Evolutionary conservation across 1,140 invertebrate genomes (phyloP).

Genomic region (Cydia fagiglandana): DNA sequence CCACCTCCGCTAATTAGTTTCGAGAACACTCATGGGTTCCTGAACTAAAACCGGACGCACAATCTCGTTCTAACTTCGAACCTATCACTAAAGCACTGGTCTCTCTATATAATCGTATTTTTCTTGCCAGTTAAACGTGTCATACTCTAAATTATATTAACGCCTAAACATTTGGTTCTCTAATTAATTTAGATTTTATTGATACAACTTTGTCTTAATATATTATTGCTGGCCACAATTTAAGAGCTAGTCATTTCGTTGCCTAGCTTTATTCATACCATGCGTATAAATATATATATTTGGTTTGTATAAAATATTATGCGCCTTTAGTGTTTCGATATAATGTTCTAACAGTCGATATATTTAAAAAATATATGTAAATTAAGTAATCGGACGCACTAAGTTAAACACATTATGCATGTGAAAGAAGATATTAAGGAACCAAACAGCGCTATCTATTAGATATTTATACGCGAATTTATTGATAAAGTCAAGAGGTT

Average conservation of each 20-base stretch:
- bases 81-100: slow-evolving; percentile 38
- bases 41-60: slow-evolving; percentile 40
- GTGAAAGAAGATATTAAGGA: slow-evolving; percentile 14
- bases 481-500: slow-evolving; percentile 30
- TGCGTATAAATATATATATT: slow-evolving; percentile 31
- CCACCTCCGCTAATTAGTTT: slow-evolving; percentile 54
- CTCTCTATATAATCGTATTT: slow-evolving; percentile 56
- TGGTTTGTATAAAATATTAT: slow-evolving; percentile 35
- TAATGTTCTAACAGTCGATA: slow-evolving; percentile 27
- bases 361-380: slow-evolving; percentile 37
- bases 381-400: slow-evolving; percentile 34
- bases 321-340: slow-evolving; percentile 38
- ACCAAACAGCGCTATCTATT: neutral
- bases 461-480: slow-evolving; percentile 21
- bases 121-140: slow-evolving; percentile 67
- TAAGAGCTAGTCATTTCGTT: slow-evolving; percentile 46
- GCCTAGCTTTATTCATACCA: neutral
- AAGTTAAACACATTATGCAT: slow-evolving; percentile 1
- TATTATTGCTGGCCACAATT: slow-evolving; percentile 26
- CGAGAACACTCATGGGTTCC: slow-evolving; percentile 43
- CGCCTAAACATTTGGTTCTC: slow-evolving; percentile 29
- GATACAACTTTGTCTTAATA: neutral
- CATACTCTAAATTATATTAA: slow-evolving; percentile 52
- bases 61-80: neutral
- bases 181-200: slow-evolving; percentile 17